These are phyloP conservation scores for Scopus umbretta DNA, from an alignment of 2,113 vertebrate species.

Conservation along the genomic window DNA sequence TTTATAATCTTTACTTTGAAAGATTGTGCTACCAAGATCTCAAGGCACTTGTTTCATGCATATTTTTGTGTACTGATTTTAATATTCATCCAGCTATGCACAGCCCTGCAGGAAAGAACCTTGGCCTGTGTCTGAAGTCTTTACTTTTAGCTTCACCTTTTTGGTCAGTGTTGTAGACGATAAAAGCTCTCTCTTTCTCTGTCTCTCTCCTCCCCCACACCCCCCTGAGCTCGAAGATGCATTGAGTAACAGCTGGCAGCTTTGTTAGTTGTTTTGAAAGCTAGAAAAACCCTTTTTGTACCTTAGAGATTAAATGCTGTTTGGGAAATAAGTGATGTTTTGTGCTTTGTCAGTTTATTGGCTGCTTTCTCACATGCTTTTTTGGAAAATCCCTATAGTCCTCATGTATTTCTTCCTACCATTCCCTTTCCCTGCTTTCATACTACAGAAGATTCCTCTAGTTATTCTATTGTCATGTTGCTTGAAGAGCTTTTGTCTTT, in stretches of 20 bases:
- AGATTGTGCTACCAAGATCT: neutral
- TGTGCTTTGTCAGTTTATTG: conserved; percentile 39
- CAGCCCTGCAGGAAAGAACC: neutral
- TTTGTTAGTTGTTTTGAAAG: conserved; percentile 51
- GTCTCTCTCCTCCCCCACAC: neutral
- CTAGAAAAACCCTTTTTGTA: conserved; percentile 31
- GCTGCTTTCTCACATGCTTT: conserved; percentile 1
- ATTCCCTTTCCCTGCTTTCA: neutral
- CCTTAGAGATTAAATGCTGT: conserved; percentile 21
- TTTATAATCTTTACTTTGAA: neutral
- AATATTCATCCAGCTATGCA: neutral
- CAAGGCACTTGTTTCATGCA: neutral
- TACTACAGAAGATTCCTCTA: neutral
- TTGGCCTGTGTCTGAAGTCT: neutral
- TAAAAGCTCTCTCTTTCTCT: neutral
- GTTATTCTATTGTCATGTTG: neutral
- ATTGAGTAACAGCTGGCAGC: conserved; percentile 52
- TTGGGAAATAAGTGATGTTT: conserved; percentile 36
- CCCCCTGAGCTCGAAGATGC: neutral
- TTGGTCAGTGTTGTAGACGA: neutral
- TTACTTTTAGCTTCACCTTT: neutral
- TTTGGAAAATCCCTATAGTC: conserved; percentile 11
- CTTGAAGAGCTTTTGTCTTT: conserved; percentile 26
- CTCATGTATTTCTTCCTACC: neutral
- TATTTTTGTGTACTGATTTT: neutral